Conservation (phyloP, 2,888 invertebrate species). For the Pandemis corylana region DNA sequence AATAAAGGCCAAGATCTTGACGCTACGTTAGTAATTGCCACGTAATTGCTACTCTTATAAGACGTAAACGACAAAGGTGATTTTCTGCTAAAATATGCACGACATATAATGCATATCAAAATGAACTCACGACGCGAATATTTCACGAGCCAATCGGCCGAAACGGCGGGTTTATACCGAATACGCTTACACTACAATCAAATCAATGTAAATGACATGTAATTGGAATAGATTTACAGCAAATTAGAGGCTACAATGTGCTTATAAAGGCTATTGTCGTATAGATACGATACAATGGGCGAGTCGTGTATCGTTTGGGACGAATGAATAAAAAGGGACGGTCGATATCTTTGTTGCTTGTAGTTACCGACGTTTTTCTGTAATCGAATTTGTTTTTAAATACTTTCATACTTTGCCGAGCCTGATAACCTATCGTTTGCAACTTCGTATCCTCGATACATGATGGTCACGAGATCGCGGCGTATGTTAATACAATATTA, state of each 20-base stretch:
- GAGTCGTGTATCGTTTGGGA: not conserved
- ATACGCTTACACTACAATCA: not conserved
- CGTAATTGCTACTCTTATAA: too few species aligned
- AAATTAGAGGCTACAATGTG: constrained; percentile 12
- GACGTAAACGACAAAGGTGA: not conserved
- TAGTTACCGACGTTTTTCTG: not conserved
- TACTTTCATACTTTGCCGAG: too few species aligned
- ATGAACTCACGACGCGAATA: not conserved
- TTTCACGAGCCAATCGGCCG: not conserved
- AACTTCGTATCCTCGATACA: too few species aligned
- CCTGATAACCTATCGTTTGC: too few species aligned
- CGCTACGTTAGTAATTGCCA: too few species aligned
- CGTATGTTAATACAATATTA: too few species aligned
- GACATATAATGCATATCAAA: not conserved
- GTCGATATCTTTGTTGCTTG: not conserved
- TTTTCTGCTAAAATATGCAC: not conserved
- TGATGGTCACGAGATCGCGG: too few species aligned
- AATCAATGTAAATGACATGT: constrained; percentile 17
- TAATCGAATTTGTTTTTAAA: too few species aligned
- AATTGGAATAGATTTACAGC: constrained; percentile 13
- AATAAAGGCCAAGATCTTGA: too few species aligned
- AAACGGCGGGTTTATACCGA: constrained; percentile 3
- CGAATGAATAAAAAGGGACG: constrained; percentile 4
- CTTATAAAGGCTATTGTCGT: not conserved
- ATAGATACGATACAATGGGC: not conserved